Percentiles rank a stretch among this genome's conserved stretches.
These are phyloP conservation scores for Frankliniella fusca DNA, from an alignment of 2,888 invertebrate species.

Conservation along the genomic window DNA sequence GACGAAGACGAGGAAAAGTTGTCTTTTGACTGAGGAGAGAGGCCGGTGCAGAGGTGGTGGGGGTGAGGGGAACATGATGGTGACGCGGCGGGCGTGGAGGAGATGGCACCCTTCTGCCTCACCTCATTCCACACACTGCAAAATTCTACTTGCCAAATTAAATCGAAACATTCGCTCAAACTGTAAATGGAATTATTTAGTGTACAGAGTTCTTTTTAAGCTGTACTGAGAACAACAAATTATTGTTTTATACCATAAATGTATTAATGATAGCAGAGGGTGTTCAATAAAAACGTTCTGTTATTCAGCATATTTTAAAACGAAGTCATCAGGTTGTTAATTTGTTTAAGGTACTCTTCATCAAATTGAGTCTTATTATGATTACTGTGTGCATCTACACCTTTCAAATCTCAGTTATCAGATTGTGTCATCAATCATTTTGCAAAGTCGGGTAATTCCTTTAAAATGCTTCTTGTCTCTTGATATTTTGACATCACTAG, in stretches of 20 bases:
- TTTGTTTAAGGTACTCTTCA: no score
- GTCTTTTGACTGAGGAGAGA: conserved; percentile 12
- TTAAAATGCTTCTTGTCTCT: no score
- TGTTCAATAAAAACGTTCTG: no score
- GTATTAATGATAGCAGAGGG: background rate
- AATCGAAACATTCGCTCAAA: conserved; percentile 14
- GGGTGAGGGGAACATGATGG: background rate
- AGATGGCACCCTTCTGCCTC: conserved; percentile 47
- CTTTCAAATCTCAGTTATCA: no score
- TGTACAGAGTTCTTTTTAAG: conserved; percentile 22
- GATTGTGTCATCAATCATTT: no score
- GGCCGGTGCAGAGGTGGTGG: background rate
- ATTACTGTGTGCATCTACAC: no score
- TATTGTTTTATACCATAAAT: conserved; percentile 15
- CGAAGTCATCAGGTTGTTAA: no score
- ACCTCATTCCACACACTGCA: conserved; percentile 37
- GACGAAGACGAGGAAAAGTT: conserved; percentile 46
- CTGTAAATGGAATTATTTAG: conserved; percentile 23
- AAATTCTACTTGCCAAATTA: background rate
- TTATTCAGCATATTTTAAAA: no score
- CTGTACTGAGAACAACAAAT: conserved; percentile 8
- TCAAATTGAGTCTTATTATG: no score
- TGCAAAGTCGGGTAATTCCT: no score
- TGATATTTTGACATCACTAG: no score
- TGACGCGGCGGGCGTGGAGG: background rate